These are phyloP conservation scores for Hypomesus transpacificus DNA, from an alignment of 2,113 vertebrate species.

Conservation along the genomic window DNA sequence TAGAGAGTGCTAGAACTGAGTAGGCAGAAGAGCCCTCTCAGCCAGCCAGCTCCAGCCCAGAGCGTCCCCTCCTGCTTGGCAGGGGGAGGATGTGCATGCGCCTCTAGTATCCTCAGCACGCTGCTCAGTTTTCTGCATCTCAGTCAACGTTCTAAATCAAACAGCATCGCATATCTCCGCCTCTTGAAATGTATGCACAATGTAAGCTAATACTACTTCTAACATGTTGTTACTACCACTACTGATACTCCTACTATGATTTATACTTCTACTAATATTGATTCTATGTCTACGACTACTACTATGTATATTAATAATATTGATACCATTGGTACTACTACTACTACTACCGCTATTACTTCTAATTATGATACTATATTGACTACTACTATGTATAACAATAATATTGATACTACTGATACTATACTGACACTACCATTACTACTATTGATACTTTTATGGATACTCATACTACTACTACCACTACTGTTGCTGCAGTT, in stretches of 20 bases:
- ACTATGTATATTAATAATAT: too few relatives aligned
- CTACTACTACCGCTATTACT: too few relatives aligned
- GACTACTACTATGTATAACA: too few relatives aligned
- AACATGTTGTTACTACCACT: neutral
- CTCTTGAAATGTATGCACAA: conserved; percentile 71
- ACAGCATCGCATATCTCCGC: conserved; percentile 45
- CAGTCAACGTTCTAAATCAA: conserved; percentile 63
- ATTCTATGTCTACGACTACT: neutral
- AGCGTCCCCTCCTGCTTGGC: conserved; percentile 56
- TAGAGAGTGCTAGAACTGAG: too few relatives aligned
- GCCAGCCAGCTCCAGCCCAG: conserved; percentile 39
- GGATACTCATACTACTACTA: neutral
- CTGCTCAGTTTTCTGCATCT: conserved; percentile 57
- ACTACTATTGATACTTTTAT: neutral
- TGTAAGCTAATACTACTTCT: conserved; percentile 56
- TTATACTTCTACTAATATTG: conserved; percentile 40
- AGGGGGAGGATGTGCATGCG: conserved; percentile 62
- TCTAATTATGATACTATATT: too few relatives aligned
- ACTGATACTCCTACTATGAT: conserved; percentile 33
- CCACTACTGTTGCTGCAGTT: neutral
- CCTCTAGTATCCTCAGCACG: conserved; percentile 51
- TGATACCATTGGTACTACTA: conserved; percentile 21
- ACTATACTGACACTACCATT: too few relatives aligned
- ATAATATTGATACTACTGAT: too few relatives aligned
- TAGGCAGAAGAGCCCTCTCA: too few relatives aligned